Percentiles rank a stretch among this genome's conserved stretches.
Conservation (phyloP, 2,797 vertebrate species). For the Jordanella pulchra region DNA sequence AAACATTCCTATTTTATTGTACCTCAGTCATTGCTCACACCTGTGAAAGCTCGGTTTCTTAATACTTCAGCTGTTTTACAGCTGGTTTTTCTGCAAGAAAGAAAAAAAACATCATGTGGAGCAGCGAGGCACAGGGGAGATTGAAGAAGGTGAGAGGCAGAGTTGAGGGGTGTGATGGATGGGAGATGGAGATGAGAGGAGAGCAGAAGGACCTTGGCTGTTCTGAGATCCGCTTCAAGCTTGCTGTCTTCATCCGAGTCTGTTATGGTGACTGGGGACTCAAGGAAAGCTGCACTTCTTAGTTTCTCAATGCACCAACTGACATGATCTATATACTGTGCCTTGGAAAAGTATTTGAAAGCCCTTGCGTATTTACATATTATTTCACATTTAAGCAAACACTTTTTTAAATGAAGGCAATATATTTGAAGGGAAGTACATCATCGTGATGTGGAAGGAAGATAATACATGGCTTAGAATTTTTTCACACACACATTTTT, state of each 20-base stretch:
- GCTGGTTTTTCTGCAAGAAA: conserved; percentile 26
- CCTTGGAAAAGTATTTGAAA: background rate
- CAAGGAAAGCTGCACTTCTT: conserved; percentile 17
- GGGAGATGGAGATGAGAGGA: conserved; percentile 54
- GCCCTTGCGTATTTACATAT: background rate
- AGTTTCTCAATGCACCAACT: conserved; percentile 22
- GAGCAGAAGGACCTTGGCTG: conserved; percentile 67
- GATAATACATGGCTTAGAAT: background rate
- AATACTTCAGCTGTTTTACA: conserved; percentile 40
- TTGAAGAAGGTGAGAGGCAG: conserved; percentile 61
- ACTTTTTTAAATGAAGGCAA: background rate
- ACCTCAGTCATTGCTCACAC: conserved; percentile 37
- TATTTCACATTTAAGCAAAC: background rate
- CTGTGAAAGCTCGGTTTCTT: conserved; percentile 13
- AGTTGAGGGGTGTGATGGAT: conserved; percentile 65
- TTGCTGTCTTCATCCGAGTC: conserved; percentile 38
- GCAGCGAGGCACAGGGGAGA: conserved; percentile 48
- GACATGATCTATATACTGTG: conserved; percentile 8
- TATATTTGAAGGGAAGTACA: background rate
- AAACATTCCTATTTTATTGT: conserved; percentile 19
- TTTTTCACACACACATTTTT: background rate
- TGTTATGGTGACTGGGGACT: conserved; percentile 34
- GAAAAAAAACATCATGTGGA: conserved; percentile 23
- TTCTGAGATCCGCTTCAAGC: conserved; percentile 59
- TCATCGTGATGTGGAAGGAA: background rate